Base-by-base conservation (phyloP, 2,797 vertebrate species). In the Psittacula echo region DNA sequence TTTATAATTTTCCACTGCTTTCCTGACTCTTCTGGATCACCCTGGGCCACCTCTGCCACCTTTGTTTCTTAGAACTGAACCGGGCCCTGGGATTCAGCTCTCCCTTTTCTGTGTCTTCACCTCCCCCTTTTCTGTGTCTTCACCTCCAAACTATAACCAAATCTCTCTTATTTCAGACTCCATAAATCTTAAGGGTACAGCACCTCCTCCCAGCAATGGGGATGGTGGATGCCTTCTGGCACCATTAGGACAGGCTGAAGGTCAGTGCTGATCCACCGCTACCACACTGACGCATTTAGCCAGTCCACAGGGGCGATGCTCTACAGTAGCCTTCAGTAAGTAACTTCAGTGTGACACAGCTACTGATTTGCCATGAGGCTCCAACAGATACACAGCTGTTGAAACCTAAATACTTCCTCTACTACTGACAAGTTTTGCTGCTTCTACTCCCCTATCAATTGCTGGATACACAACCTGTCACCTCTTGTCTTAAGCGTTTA, bases 301-400 rank as follows among this genome's bases (percentile, higher is more conserved):
- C 0, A 2, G 34, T 79, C 41, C 67, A 41, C 1, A 64, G 51
- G 34, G 47, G 30, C 0, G 4, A 48, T 30, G 16, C 22, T 50
- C 32, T 39, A 53, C 15, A 27, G 32, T 32, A 76, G 30, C 26
- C 21, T 66, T 64, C 60, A 45, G 34, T 27, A 73, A 62, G 21
- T 56, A 87, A 58, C 39, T 89, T 53, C 39, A 72, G 64, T 13
- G 65, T 11, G 24, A 11, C n/a, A 42, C 27, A 80, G 75, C 34
- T 66, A 62, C 39, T 66, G 60, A 50, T 80, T 50, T 80, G 39
- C 50, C 56, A 51, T 2, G 24, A 85, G 41, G 48, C 64, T 77
- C 80, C 65, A 82, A n/a, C 1, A 16, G 51, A 66, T 21, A 47
- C 0, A 4, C 2, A 71, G 51, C 20, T 71, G 23, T 13, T 83